A percentile compares a stretch with the other conserved stretches of the same genome.
Conservation (phyloP, 2,888 invertebrate species). For the Cryptus viduatorius region DNA sequence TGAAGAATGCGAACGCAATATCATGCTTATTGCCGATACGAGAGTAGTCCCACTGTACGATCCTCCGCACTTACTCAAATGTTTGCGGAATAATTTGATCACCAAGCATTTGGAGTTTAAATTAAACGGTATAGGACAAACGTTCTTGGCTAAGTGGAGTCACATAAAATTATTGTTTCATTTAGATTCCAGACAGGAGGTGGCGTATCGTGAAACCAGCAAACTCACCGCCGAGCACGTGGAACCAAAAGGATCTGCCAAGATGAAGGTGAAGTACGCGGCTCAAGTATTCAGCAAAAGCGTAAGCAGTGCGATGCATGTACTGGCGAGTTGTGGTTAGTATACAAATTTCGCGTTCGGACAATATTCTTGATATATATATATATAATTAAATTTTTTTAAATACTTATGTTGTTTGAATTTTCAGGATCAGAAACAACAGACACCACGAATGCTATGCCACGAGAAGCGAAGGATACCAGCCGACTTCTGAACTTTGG, state of each 20-base stretch:
- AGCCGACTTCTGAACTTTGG: not conserved
- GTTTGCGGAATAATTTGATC: not conserved
- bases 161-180: not conserved
- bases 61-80: not conserved
- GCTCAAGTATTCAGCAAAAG: no score
- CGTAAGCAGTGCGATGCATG: no score
- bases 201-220: not conserved
- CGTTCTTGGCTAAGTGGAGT: not conserved
- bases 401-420: not conserved
- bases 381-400: not conserved
- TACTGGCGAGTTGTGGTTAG: no score
- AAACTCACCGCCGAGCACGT: not conserved
- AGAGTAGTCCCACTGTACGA: slow-evolving; percentile 1
- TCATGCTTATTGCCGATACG: not conserved
- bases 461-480: not conserved
- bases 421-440: not conserved
- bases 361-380: not conserved
- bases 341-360: no score
- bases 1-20: not conserved
- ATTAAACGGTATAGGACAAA: not conserved
- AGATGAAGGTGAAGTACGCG: no score
- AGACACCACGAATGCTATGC: not conserved
- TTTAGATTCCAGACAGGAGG: not conserved
- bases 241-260: slow-evolving; percentile 1
- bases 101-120: not conserved